Evolutionary conservation across 2,888 invertebrate genomes (phyloP).

Genomic region (Pycnomerus fuliginosus): DNA sequence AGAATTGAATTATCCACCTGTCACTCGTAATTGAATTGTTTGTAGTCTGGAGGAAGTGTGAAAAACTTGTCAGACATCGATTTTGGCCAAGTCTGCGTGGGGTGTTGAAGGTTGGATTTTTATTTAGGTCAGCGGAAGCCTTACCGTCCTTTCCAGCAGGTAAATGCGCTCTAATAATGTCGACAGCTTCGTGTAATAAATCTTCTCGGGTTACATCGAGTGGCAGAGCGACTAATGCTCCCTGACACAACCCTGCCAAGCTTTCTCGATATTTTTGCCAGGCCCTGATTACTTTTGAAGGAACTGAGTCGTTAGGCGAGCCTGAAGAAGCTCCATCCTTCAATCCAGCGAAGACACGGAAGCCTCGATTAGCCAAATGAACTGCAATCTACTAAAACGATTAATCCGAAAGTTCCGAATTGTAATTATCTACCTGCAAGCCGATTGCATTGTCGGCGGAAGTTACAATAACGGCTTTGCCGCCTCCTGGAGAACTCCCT

Average conservation of each 20-base stretch:
- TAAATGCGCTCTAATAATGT: constrained; percentile 75
- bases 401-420: background rate
- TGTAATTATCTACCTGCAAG: constrained; percentile 67
- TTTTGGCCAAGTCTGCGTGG: too few species aligned
- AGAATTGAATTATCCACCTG: too few species aligned
- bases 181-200: constrained; percentile 74
- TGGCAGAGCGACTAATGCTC: constrained; percentile 66
- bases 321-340: constrained; percentile 57
- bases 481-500: constrained; percentile 59
- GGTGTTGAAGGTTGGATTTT: too few species aligned
- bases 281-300: constrained; percentile 58
- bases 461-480: constrained; percentile 74
- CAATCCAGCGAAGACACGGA: constrained; percentile 76
- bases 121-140: too few species aligned
- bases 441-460: constrained; percentile 79
- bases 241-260: constrained; percentile 36
- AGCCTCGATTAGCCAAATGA: constrained; percentile 69
- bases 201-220: constrained; percentile 81
- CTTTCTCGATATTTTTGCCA: constrained; percentile 53
- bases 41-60: too few species aligned
- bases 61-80: too few species aligned
- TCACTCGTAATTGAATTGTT: too few species aligned
- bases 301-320: constrained; percentile 60
- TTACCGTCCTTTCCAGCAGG: constrained; percentile 81
- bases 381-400: constrained; percentile 59